phyloP scores from a whole-genome alignment of 2,888 invertebrate genomes.

The Dasysyrphus albostriatus region DNA sequence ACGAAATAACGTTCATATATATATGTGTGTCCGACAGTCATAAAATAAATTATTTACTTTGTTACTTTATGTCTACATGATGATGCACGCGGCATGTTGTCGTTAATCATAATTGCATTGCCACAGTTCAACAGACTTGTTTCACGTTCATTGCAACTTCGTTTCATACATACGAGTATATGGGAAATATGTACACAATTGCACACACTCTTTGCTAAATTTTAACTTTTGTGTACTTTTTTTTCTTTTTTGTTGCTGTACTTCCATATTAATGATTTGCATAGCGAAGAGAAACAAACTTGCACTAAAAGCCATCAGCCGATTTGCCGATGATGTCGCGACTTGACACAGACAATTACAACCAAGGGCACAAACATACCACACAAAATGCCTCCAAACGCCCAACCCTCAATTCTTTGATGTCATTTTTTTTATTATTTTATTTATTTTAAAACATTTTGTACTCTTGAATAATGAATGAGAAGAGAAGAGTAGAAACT shows the following conservation, averaged over 20 bases:
- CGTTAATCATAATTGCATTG: slow-evolving; percentile 67
- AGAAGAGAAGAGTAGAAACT: slow-evolving; percentile 29
- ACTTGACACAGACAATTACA: slow-evolving; percentile 43
- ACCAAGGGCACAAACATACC: slow-evolving; percentile 52
- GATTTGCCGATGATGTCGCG: slow-evolving; percentile 16
- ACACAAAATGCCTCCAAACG: slow-evolving; percentile 30
- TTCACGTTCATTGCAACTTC: slow-evolving; percentile 60
- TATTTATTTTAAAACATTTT: slow-evolving; percentile 43
- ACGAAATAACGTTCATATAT: not conserved
- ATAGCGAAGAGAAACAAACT: slow-evolving; percentile 32
- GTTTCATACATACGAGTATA: not conserved
- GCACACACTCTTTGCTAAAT: slow-evolving; percentile 44
- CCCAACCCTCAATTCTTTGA: slow-evolving; percentile 54
- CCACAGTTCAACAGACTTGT: slow-evolving; percentile 62
- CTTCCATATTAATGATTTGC: slow-evolving; percentile 51
- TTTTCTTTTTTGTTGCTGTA: not conserved
- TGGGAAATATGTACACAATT: slow-evolving; percentile 29
- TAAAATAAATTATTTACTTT: slow-evolving; percentile 40
- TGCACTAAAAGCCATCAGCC: not conserved
- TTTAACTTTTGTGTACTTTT: slow-evolving; percentile 6
- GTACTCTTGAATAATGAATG: slow-evolving; percentile 50
- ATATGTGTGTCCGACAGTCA: slow-evolving; percentile 14
- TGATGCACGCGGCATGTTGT: slow-evolving; percentile 39
- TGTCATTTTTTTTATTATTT: not conserved
- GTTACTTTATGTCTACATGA: slow-evolving; percentile 37